These are phyloP conservation scores for Morinoia aosen DNA, from an alignment of 2,888 invertebrate species.

Conservation along the genomic window DNA sequence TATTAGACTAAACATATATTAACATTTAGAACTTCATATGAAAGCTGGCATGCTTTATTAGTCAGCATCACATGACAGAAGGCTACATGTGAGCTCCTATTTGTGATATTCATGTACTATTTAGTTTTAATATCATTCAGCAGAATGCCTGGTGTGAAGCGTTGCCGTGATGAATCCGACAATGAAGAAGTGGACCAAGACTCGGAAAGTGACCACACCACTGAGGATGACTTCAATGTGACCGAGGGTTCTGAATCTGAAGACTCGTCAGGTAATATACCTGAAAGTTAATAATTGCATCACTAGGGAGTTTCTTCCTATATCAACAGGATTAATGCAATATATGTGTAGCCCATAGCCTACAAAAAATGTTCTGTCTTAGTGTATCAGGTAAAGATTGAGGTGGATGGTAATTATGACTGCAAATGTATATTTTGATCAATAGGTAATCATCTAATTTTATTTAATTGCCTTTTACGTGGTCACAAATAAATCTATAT, in stretches of 20 bases:
- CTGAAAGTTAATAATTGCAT: not conserved
- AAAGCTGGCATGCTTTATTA: not conserved
- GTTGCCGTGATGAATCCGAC: slow-evolving; percentile 63
- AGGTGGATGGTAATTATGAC: too few relatives aligned
- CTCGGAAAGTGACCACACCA: slow-evolving; percentile 62
- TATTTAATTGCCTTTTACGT: too few relatives aligned
- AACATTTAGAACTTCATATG: not conserved
- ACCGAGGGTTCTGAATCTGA: slow-evolving; percentile 65
- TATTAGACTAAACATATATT: not conserved
- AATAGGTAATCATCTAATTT: too few relatives aligned
- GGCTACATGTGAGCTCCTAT: not conserved
- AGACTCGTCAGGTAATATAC: slow-evolving; percentile 63
- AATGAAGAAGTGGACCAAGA: slow-evolving; percentile 66
- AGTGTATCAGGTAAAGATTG: too few relatives aligned
- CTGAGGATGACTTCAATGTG: slow-evolving; percentile 63
- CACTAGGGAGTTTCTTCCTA: not conserved
- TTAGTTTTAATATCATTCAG: not conserved
- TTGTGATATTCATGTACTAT: not conserved
- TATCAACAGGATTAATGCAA: slow-evolving; percentile 53
- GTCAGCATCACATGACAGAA: not conserved
- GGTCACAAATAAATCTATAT: too few relatives aligned
- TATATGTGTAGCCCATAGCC: too few relatives aligned
- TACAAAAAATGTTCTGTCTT: too few relatives aligned
- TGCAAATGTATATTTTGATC: too few relatives aligned
- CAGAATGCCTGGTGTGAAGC: slow-evolving; percentile 65